A percentile compares a stretch with the other conserved stretches of the same genome.
Conservation (phyloP, 2,888 invertebrate species). For the Pasiphila rectangulata region DNA sequence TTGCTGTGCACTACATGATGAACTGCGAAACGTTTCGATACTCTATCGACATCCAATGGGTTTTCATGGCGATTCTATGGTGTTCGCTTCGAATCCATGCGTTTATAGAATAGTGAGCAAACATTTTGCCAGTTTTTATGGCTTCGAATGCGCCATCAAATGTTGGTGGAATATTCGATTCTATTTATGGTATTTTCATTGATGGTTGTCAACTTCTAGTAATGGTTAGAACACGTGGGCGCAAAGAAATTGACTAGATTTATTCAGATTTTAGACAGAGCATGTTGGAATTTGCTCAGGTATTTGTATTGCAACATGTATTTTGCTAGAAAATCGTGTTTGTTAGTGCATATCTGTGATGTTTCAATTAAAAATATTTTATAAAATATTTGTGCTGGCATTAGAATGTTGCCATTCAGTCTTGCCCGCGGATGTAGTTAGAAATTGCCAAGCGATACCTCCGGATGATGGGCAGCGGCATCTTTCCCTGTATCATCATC, state of each 20-base stretch:
- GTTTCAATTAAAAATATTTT: too few relatives aligned
- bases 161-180: slow-evolving; percentile 29
- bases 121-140: slow-evolving; percentile 22
- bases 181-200: slow-evolving; percentile 32
- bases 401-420: too few relatives aligned
- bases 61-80: slow-evolving; percentile 28
- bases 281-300: not conserved
- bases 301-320: too few relatives aligned
- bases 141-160: slow-evolving; percentile 28
- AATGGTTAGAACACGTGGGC: slow-evolving; percentile 11
- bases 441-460: too few relatives aligned
- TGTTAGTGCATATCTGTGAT: too few relatives aligned
- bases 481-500: too few relatives aligned
- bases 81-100: slow-evolving; percentile 17
- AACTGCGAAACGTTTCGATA: slow-evolving; percentile 52
- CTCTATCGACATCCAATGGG: slow-evolving; percentile 28
- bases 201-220: slow-evolving; percentile 17
- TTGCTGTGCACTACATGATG: slow-evolving; percentile 50
- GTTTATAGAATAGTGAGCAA: slow-evolving; percentile 29
- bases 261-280: slow-evolving; percentile 4
- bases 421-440: too few relatives aligned
- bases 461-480: too few relatives aligned
- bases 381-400: too few relatives aligned
- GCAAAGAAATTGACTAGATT: slow-evolving; percentile 11
- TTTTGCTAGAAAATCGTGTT: too few relatives aligned